Conservation (phyloP, 2,888 invertebrate genomes). For the Laspeyria flexula region DNA sequence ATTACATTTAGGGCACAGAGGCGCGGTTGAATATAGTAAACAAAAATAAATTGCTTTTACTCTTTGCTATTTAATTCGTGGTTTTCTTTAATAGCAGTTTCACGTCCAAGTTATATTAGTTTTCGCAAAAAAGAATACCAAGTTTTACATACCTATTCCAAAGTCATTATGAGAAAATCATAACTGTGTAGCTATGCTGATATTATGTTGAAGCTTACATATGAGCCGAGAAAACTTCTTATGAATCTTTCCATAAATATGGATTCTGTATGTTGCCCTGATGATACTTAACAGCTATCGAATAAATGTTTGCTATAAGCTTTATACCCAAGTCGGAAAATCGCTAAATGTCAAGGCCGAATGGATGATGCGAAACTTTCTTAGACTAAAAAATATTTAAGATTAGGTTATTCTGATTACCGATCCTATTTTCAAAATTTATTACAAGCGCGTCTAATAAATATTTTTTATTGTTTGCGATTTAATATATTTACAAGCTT, state of each 20-base stretch:
- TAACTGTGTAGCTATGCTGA: background rate
- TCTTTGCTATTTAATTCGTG: slow-evolving; percentile 8
- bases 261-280: slow-evolving; percentile 13
- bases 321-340: slow-evolving; percentile 6
- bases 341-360: slow-evolving; percentile 26
- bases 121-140: background rate
- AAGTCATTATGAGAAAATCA: background rate
- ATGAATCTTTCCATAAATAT: background rate
- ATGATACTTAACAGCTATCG: slow-evolving; percentile 18
- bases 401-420: no score
- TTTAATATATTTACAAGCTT: no score
- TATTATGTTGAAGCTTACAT: background rate
- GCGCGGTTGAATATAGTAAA: slow-evolving; percentile 16
- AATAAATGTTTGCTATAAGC: slow-evolving; percentile 17
- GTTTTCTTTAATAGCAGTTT: slow-evolving; percentile 3
- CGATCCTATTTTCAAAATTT: no score
- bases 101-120: background rate
- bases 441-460: no score
- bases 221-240: background rate
- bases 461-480: no score
- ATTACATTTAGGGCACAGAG: slow-evolving; percentile 19
- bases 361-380: slow-evolving; percentile 15
- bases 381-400: slow-evolving; percentile 25
- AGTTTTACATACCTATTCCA: background rate
- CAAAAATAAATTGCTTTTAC: slow-evolving; percentile 14